These are phyloP conservation scores for Drosophila kurseongensis DNA, from an alignment of 1,140 invertebrate genomes.

Conservation along the genomic window DNA sequence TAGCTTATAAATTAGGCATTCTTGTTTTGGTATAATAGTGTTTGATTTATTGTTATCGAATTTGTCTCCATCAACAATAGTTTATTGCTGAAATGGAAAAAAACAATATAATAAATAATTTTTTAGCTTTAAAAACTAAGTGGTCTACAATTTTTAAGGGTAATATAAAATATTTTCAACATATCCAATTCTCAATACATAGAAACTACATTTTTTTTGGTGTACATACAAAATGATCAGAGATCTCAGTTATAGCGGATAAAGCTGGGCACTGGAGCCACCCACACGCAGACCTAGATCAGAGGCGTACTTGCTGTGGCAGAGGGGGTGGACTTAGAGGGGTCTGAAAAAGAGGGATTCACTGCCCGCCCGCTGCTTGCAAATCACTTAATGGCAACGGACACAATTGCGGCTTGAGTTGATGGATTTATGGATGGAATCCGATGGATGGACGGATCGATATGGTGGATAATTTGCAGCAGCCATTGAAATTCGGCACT, in stretches of 20 bases:
- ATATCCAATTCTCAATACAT: neutral
- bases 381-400: constrained; percentile 62
- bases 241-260: constrained; percentile 27
- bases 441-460: constrained; percentile 32
- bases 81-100: too few species aligned
- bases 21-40: too few species aligned
- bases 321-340: neutral
- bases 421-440: constrained; percentile 46
- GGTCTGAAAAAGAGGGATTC: neutral
- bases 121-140: too few species aligned
- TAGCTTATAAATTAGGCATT: too few species aligned
- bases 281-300: constrained; percentile 48
- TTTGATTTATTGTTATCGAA: too few species aligned
- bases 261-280: constrained; percentile 42
- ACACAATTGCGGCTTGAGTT: constrained; percentile 39
- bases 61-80: too few species aligned
- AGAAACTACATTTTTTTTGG: constrained; percentile 37
- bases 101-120: too few species aligned
- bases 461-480: constrained; percentile 28
- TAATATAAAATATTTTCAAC: too few species aligned
- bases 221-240: constrained; percentile 9
- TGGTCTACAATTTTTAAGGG: too few species aligned
- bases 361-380: constrained; percentile 43
- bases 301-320: constrained; percentile 26
- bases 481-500: constrained; percentile 40